phyloP scores from a whole-genome alignment of 1,140 invertebrate genomes.

The Cryptotermes secundus region DNA sequence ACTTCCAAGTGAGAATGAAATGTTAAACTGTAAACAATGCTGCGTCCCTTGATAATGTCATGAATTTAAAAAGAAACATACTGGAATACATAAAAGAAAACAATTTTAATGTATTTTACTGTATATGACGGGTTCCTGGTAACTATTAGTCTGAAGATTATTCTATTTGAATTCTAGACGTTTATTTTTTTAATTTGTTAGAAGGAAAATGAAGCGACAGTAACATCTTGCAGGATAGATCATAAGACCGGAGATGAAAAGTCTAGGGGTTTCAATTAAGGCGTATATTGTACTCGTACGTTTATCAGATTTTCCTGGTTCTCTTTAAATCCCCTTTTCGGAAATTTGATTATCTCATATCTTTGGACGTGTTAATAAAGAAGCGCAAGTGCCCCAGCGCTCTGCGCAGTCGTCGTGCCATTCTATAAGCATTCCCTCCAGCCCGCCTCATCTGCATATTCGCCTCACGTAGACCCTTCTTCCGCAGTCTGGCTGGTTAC shows the following conservation, averaged over 20 bases:
- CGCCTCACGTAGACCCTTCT: background rate
- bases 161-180: too few relatives aligned
- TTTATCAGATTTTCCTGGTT: background rate
- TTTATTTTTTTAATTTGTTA: too few relatives aligned
- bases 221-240: background rate
- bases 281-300: background rate
- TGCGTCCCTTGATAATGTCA: too few relatives aligned
- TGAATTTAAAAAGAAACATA: too few relatives aligned
- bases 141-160: too few relatives aligned
- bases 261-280: background rate
- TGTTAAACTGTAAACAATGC: too few relatives aligned
- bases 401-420: too few relatives aligned
- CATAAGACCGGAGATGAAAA: background rate
- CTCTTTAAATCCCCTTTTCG: background rate
- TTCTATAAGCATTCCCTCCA: background rate
- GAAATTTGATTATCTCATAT: constrained; percentile 18
- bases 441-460: constrained; percentile 9
- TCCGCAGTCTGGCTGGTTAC: background rate
- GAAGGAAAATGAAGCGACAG: background rate
- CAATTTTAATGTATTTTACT: too few relatives aligned
- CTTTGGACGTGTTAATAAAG: constrained; percentile 17
- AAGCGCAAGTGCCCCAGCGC: background rate
- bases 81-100: too few relatives aligned
- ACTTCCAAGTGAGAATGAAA: too few relatives aligned
- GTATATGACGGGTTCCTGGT: too few relatives aligned